phyloP scores from a whole-genome alignment of 1,140 invertebrate genomes.

The Sinella curviseta region DNA sequence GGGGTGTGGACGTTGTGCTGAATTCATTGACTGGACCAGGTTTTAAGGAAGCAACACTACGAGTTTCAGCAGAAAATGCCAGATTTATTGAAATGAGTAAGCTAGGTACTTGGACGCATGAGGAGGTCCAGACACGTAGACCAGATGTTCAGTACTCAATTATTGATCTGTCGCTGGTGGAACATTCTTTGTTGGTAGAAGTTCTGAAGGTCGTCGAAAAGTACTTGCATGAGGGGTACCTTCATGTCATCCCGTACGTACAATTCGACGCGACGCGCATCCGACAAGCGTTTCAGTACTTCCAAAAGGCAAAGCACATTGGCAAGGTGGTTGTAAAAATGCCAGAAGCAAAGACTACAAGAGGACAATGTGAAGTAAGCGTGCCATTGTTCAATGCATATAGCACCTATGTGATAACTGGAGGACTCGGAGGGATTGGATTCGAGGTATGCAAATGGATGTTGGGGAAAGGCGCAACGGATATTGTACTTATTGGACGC shows the following conservation, averaged over 20 bases:
- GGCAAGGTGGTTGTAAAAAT: too few species aligned
- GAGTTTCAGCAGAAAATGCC: conserved; percentile 14
- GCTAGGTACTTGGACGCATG: conserved; percentile 29
- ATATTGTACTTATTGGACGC: neutral
- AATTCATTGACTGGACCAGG: conserved; percentile 35
- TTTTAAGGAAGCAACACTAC: conserved; percentile 31
- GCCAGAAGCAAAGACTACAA: neutral
- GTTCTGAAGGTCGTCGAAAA: too few species aligned
- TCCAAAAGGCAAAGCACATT: conserved; percentile 23
- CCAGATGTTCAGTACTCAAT: conserved; percentile 38
- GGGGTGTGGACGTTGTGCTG: conserved; percentile 29
- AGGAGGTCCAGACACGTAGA: conserved; percentile 26
- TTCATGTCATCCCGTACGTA: neutral
- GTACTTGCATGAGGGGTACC: too few species aligned
- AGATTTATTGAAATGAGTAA: conserved; percentile 40
- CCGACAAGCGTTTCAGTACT: neutral
- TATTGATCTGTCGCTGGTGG: conserved; percentile 3
- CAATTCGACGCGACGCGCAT: neutral
- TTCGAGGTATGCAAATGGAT: conserved; percentile 15
- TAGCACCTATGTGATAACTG: neutral
- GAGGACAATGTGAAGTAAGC: neutral
- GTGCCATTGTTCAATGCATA: neutral
- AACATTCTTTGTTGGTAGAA: neutral
- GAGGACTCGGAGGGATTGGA: neutral
- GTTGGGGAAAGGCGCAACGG: neutral